These are phyloP conservation scores for Tichodroma muraria DNA, from an alignment of 2,113 vertebrate species.

Conservation along the genomic window DNA sequence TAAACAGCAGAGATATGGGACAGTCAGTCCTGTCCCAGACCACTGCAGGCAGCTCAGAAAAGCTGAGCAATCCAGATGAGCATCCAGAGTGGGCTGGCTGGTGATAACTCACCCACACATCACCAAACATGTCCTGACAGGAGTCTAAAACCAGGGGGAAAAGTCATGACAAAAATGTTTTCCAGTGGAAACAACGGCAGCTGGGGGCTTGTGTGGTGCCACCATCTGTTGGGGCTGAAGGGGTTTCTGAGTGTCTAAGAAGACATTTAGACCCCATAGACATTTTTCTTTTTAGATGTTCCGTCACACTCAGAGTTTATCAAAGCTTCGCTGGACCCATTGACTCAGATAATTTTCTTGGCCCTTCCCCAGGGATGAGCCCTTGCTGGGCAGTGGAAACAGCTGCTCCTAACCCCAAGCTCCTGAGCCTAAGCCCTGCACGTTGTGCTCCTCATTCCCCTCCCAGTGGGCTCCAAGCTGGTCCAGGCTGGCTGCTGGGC, in stretches of 20 bases:
- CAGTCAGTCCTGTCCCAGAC: background rate
- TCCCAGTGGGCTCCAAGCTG: background rate
- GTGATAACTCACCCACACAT: background rate
- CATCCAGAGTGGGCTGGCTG: background rate
- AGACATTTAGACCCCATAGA: background rate
- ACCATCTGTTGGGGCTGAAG: background rate
- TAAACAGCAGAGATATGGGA: background rate
- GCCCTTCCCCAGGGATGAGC: background rate
- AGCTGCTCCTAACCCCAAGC: background rate
- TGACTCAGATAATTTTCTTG: background rate
- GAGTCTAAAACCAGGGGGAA: background rate
- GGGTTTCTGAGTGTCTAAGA: background rate
- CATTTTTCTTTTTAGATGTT: background rate
- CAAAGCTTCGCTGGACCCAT: background rate
- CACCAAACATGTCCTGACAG: background rate
- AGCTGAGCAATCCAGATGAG: background rate
- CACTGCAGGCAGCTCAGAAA: background rate
- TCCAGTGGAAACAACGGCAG: background rate
- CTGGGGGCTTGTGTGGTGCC: background rate
- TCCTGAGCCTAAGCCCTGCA: background rate
- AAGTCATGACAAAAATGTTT: background rate
- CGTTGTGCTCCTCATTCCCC: fast-evolving
- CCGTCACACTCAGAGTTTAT: background rate
- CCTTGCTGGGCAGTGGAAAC: background rate
- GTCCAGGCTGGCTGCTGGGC: background rate